A percentile compares a stretch with the other conserved stretches of the same genome.
Evolutionary conservation across 2,113 vertebrate genomes (phyloP).

Genomic region (Puntigrus tetrazona): DNA sequence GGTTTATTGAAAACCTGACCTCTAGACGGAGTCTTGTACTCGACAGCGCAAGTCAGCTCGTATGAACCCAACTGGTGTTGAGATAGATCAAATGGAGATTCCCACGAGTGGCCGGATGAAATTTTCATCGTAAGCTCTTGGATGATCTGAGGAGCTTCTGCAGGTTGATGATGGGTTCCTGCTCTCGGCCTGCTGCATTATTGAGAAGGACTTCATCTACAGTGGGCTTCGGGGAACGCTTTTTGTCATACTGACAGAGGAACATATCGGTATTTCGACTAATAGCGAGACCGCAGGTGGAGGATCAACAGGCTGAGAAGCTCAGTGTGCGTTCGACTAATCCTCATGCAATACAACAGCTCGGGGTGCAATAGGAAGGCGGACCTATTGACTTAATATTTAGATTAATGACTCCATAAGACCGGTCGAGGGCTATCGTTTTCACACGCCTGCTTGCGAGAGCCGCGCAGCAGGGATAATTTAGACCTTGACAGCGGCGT

Average conservation of each 20-base stretch:
- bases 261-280: constrained; percentile 61
- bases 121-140: constrained; percentile 66
- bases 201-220: constrained; percentile 71
- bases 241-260: constrained; percentile 72
- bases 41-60: not conserved
- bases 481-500: not conserved
- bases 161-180: constrained; percentile 67
- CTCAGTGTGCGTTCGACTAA: constrained; percentile 19
- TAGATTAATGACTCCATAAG: constrained; percentile 18
- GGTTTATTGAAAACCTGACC: not conserved
- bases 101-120: constrained; percentile 62
- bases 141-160: constrained; percentile 69
- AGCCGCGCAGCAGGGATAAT: constrained; percentile 40
- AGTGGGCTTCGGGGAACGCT: constrained; percentile 59
- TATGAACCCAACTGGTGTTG: not conserved
- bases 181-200: constrained; percentile 68
- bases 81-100: constrained; percentile 6
- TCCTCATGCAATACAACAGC: constrained; percentile 33
- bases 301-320: constrained; percentile 13
- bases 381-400: constrained; percentile 31
- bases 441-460: not conserved
- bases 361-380: not conserved
- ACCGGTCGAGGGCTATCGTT: not conserved
- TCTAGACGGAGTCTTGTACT: not conserved
- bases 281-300: constrained; percentile 33